These are phyloP conservation scores for Istiophorus platypterus DNA, from an alignment of 2,113 vertebrate species.

Conservation along the genomic window DNA sequence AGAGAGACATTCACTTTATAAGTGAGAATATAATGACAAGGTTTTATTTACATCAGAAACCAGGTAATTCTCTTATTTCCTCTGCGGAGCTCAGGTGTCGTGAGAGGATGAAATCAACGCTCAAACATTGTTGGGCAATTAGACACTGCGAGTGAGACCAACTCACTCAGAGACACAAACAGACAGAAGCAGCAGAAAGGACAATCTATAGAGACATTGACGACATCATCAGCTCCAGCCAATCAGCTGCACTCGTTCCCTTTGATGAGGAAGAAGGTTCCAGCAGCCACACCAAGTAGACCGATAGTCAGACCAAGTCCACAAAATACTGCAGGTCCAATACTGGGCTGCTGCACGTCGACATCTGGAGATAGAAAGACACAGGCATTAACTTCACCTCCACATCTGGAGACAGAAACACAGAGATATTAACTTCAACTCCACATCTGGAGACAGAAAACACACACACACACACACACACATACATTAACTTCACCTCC, in stretches of 20 bases:
- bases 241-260: constrained; percentile 77
- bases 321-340: constrained; percentile 71
- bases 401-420: constrained; percentile 5
- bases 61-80: not conserved
- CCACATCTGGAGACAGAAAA: constrained; percentile 43
- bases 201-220: not conserved
- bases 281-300: constrained; percentile 73
- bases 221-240: not conserved
- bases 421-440: too few relatives aligned
- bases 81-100: not conserved
- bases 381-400: not conserved
- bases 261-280: constrained; percentile 82
- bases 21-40: not conserved
- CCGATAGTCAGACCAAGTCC: constrained; percentile 75
- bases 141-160: too few relatives aligned
- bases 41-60: not conserved
- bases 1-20: too few relatives aligned
- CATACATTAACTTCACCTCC: not conserved
- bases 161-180: too few relatives aligned
- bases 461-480: too few relatives aligned
- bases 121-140: too few relatives aligned
- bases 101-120: too few relatives aligned
- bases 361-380: constrained; percentile 41
- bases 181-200: too few relatives aligned
- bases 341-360: constrained; percentile 32